Conservation (phyloP, 2,888 invertebrate genomes). For the Lordiphosa andalusiaca region DNA sequence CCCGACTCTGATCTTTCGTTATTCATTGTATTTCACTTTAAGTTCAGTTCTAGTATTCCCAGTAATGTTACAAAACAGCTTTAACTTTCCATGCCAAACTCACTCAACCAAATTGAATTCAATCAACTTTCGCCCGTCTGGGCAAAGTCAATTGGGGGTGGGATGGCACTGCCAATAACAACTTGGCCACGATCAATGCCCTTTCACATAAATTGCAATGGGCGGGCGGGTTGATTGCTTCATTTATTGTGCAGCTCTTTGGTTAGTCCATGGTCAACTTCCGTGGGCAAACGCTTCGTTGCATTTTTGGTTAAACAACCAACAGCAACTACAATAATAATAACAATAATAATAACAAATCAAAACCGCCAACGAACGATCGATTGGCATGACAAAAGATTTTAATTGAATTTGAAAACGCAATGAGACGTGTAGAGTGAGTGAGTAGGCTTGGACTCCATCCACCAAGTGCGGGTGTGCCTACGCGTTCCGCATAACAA, state of each 20-base stretch:
- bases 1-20: too few relatives aligned
- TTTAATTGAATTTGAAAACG: slow-evolving; percentile 73
- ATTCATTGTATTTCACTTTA: too few relatives aligned
- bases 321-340: slow-evolving; percentile 16
- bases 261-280: slow-evolving; percentile 49
- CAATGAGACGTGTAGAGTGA: slow-evolving; percentile 61
- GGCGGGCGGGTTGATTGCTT: slow-evolving; percentile 39
- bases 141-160: background rate
- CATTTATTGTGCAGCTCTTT: slow-evolving; percentile 34
- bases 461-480: slow-evolving; percentile 23
- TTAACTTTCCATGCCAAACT: slow-evolving; percentile 37
- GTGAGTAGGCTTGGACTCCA: slow-evolving; percentile 3
- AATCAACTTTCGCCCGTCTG: slow-evolving; percentile 46
- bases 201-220: slow-evolving; percentile 32
- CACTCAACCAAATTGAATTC: slow-evolving; percentile 25
- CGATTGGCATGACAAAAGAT: slow-evolving; percentile 63
- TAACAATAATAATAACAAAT: slow-evolving; percentile 40
- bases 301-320: slow-evolving; percentile 42
- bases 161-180: background rate
- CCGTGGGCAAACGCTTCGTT: slow-evolving; percentile 50
- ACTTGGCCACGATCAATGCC: slow-evolving; percentile 43
- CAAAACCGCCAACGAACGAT: slow-evolving; percentile 36
- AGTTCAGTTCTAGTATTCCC: too few relatives aligned
- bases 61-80: slow-evolving; percentile 4
- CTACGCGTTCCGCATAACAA: slow-evolving; percentile 67